Evolutionary conservation across 2,113 vertebrate genomes (phyloP).

Genomic region (Agapornis roseicollis): DNA sequence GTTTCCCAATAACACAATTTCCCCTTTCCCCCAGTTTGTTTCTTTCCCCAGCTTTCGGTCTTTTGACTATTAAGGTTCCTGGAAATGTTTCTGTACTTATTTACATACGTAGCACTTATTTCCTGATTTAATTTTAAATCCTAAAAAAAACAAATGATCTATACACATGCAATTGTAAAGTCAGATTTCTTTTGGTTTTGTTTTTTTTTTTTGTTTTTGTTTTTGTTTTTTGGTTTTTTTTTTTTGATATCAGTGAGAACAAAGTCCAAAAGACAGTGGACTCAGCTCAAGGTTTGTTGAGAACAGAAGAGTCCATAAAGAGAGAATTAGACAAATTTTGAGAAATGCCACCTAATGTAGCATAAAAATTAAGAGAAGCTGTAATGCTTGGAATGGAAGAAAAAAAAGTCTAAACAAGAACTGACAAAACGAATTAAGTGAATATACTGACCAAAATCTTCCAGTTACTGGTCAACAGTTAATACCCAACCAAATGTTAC

Average conservation of each 20-base stretch:
- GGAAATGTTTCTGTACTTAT: neutral
- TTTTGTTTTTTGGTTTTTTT: too few species aligned
- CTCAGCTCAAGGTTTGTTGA: neutral
- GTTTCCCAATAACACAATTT: neutral
- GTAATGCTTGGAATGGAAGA: neutral
- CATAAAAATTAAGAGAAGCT: neutral
- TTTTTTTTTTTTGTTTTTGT: too few species aligned
- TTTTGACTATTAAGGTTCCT: neutral
- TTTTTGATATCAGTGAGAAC: neutral
- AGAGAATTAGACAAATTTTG: neutral
- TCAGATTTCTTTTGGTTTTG: neutral
- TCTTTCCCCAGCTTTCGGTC: neutral
- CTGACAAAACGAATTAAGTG: neutral
- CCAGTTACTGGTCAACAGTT: neutral
- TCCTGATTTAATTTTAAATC: neutral
- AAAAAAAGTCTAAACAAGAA: neutral
- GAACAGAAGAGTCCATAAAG: neutral
- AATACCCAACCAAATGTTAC: neutral
- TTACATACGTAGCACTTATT: neutral
- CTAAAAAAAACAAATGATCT: neutral
- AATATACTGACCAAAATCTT: neutral
- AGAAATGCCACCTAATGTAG: neutral
- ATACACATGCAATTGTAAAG: neutral
- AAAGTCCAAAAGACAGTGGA: neutral
- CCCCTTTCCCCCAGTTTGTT: neutral